Base-by-base conservation (phyloP, 2,113 vertebrate genomes). In the Neofelis nebulosa region DNA sequence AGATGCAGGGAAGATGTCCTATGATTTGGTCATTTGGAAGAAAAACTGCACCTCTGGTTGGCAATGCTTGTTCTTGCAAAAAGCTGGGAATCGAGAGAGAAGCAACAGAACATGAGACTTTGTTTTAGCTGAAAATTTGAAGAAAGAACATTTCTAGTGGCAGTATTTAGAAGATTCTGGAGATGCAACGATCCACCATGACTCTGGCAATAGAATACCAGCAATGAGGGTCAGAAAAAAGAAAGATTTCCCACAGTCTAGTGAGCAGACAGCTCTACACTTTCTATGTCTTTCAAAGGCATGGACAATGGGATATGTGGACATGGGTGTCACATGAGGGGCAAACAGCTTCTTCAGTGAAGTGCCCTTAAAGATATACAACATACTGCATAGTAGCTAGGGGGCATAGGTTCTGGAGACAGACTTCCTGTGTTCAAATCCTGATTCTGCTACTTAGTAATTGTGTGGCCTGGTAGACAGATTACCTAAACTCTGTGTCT, bases 21-120 rank as follows among this genome's bases (percentile, higher is more conserved):
- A 76, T 97, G 80, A 97, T 84, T 94, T 92, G 63, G 50, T 79
- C 94, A 92, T 89, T 95, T 94, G 91, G 52, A 89, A 95, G 74
- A 97, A 92, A 95, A 83, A 94, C 9, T 81, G 80, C 36, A 91
- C 19, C 19, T 81, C 31, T 89, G 78, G 50, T 71, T 97, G 91
- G 25, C 57, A 97, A 73, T 92, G 57, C 69, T 95, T 94, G 76
- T 82, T 85, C 45, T 92, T 94, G 71, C 52, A 81, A 92, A 95
- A 95, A 85, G 57, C 76, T 93, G 23, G 74, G 33, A 96, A 92
- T 92, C 12, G 21, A 97, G 38, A 94, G 50, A 78, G 83, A 97
- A 85, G n/a, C 33, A 97, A 96, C 19, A 83, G 31, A 87, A 81
- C 85, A 94, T 71, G 41, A 97, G 90, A 84, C 57, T 89, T 38